Evolutionary conservation across 1,140 invertebrate species (phyloP).

Genomic region (Lasioglossum albipes): DNA sequence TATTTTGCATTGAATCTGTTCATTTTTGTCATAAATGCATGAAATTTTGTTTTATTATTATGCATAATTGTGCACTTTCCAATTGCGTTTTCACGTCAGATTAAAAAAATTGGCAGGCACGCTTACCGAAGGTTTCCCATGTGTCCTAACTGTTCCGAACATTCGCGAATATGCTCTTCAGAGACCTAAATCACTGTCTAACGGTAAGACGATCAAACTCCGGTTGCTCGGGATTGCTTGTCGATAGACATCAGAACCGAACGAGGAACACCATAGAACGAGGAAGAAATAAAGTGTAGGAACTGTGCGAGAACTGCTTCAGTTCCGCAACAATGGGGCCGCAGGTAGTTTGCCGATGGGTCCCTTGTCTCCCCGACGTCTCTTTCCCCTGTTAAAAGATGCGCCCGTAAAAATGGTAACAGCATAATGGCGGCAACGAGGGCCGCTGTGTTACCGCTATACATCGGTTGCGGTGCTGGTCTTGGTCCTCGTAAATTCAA

Average conservation of each 20-base stretch:
- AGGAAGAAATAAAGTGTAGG: slow-evolving; percentile 66
- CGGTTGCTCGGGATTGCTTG: background rate
- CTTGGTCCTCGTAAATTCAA: slow-evolving; percentile 68
- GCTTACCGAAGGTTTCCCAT: too few species aligned
- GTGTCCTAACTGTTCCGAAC: too few species aligned
- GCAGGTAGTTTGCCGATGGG: slow-evolving; percentile 59
- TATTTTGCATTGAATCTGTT: too few species aligned
- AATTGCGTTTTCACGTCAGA: too few species aligned
- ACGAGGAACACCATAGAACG: slow-evolving; percentile 60
- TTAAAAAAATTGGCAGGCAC: too few species aligned
- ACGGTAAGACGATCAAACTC: slow-evolving; percentile 5
- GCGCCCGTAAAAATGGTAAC: slow-evolving; percentile 64
- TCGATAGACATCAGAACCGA: slow-evolving; percentile 5
- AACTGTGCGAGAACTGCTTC: slow-evolving; percentile 68
- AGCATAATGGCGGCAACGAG: slow-evolving; percentile 66
- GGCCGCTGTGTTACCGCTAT: slow-evolving; percentile 53
- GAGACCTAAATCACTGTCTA: too few species aligned
- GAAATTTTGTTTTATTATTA: too few species aligned
- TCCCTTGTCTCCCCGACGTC: slow-evolving; percentile 13
- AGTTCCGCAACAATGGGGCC: slow-evolving; percentile 64
- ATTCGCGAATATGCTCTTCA: too few species aligned
- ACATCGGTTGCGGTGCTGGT: slow-evolving; percentile 54
- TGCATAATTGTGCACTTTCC: too few species aligned
- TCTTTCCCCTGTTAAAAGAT: slow-evolving; percentile 44
- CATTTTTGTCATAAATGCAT: too few species aligned